Conservation (phyloP, 2,113 vertebrate genomes). For the Pipra filicauda region DNA sequence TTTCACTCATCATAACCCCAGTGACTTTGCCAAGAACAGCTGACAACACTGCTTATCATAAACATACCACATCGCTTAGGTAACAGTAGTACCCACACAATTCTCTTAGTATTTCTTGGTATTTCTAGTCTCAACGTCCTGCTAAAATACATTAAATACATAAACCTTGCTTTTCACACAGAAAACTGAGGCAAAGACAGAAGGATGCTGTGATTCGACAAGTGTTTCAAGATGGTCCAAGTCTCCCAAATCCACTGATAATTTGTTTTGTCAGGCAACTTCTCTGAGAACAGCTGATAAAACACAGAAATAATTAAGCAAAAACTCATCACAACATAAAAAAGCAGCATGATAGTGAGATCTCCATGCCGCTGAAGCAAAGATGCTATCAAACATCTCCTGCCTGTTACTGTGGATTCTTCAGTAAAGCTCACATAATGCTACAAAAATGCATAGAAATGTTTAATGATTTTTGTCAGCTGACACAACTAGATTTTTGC, state of each 20-base stretch:
- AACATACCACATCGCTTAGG: constrained; percentile 14
- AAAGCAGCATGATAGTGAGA: neutral
- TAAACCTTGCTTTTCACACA: neutral
- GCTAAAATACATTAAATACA: neutral
- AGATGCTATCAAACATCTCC: neutral
- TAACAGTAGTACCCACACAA: neutral
- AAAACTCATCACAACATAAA: neutral
- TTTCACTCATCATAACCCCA: neutral
- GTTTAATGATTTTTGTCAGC: neutral
- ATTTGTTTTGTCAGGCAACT: constrained; percentile 23
- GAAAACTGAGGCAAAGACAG: neutral
- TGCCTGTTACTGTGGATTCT: neutral
- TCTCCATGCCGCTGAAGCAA: neutral
- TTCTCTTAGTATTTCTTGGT: neutral
- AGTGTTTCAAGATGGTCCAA: neutral
- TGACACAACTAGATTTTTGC: neutral
- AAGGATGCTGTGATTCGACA: constrained; percentile 19
- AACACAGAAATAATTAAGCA: constrained; percentile 30
- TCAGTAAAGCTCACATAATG: neutral
- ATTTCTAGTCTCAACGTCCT: neutral
- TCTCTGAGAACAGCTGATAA: constrained; percentile 14
- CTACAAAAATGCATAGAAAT: neutral
- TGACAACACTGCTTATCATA: constrained; percentile 23
- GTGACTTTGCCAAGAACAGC: constrained; percentile 21
- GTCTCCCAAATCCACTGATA: neutral